Percentiles rank a stretch among this genome's conserved stretches.
These are phyloP conservation scores for Acromyrmex charruanus DNA, from an alignment of 1,140 invertebrate genomes.

Conservation along the genomic window DNA sequence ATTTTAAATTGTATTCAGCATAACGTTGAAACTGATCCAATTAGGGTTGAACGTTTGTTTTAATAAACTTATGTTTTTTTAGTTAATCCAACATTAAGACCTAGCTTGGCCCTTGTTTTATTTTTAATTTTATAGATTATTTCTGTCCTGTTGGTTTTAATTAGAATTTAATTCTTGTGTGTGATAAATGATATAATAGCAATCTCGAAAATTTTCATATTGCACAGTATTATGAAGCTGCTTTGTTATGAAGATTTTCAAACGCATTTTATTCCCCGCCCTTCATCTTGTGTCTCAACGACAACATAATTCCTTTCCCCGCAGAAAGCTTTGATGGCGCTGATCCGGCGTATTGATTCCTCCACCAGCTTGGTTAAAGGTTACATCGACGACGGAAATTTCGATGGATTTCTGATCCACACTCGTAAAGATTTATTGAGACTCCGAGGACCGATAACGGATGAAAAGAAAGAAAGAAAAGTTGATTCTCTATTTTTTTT, in stretches of 20 bases:
- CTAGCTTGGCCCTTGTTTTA: no score
- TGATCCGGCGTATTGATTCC: constrained; percentile 67
- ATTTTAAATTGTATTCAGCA: no score
- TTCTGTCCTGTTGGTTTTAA: not conserved
- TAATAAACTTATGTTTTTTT: no score
- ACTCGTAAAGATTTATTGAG: constrained; percentile 66
- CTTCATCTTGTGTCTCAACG: constrained; percentile 35
- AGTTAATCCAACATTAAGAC: no score
- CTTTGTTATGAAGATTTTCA: constrained; percentile 42
- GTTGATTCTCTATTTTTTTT: not conserved
- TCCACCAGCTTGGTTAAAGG: constrained; percentile 57
- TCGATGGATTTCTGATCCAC: constrained; percentile 65
- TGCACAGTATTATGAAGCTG: not conserved
- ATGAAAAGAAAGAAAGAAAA: constrained; percentile 30
- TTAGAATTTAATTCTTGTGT: constrained; percentile 17
- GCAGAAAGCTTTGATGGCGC: constrained; percentile 47
- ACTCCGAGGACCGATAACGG: constrained; percentile 44
- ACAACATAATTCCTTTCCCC: constrained; percentile 49
- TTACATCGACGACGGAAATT: constrained; percentile 62
- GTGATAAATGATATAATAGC: not conserved
- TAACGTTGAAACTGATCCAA: no score
- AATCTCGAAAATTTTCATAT: constrained; percentile 1
- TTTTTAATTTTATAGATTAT: not conserved
- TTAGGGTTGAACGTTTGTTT: no score
- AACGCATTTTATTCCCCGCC: constrained; percentile 8